Evolutionary conservation across 2,888 invertebrate species (phyloP).

Genomic region (Rhogogaster chlorosoma): DNA sequence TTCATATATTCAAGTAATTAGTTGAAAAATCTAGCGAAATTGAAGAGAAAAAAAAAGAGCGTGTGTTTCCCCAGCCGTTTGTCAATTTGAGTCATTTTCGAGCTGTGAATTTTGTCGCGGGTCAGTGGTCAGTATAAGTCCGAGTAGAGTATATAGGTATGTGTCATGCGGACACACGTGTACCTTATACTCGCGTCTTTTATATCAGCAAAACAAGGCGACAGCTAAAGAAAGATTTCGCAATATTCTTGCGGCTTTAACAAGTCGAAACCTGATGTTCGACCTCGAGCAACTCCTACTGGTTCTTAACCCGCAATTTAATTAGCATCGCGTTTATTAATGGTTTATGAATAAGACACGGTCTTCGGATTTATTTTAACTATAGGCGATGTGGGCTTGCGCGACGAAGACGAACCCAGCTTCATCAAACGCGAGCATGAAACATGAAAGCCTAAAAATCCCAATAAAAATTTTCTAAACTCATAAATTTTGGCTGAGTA

Average conservation of each 20-base stretch:
- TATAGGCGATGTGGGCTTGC: neutral
- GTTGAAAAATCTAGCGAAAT: neutral
- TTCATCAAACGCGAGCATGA: neutral
- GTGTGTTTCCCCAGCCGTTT: neutral
- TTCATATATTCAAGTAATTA: neutral
- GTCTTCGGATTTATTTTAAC: neutral
- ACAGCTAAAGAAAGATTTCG: constrained; percentile 6
- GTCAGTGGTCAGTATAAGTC: neutral
- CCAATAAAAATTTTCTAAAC: neutral
- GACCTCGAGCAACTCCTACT: constrained; percentile 34
- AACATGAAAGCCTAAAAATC: neutral
- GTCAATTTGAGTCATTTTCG: neutral
- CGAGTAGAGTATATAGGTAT: neutral
- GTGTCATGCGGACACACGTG: neutral
- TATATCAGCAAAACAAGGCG: neutral
- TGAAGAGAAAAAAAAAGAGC: neutral
- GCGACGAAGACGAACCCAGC: neutral
- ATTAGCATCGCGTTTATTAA: constrained; percentile 26
- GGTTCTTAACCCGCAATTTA: constrained; percentile 36
- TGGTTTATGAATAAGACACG: constrained; percentile 5
- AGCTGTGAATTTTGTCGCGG: neutral
- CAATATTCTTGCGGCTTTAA: neutral
- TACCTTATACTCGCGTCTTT: neutral
- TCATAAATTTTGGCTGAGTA: neutral
- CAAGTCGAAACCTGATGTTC: neutral